Evolutionary conservation across 1,140 invertebrate species (phyloP), one percentile per base, ranked within the genome.

Genomic region (Oncopeltus fasciatus): DNA sequence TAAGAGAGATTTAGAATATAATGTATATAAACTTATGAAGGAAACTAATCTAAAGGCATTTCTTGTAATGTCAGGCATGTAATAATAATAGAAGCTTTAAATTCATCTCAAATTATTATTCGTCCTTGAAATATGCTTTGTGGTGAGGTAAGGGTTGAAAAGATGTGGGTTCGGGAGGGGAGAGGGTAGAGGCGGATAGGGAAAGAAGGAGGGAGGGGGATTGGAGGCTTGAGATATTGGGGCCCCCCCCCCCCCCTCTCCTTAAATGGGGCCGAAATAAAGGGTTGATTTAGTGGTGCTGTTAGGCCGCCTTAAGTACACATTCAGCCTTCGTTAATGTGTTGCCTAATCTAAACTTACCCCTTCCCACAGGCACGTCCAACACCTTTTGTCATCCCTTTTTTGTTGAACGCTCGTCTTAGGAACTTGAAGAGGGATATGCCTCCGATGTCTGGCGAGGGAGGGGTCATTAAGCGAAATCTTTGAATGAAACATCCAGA

Each of bases 321-420:
- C 49, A 53, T 53, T 53, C 49, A 27, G 12, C 20, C 49, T 24
- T 53, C 49, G 49, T 53, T 53, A 53, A 53, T 53, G 49, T 53
- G 49, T 53, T 24, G 24, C 49, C 49, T 53, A 53, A 53, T 53
- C 49, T 53, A 53, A 21, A 53, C 24, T 53, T 24, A 24, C 24
- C 49, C 26, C 49, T 26, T 26, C 24, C 49, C 49, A 53, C 31
- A 5, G 31, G 31, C 31, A n/a, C n/a, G 31, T 8, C 24, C 49
- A 27, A 53, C 49, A 53, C 49, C 49, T 53, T 53, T 53, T 53
- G 49, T 53, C 49, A 53, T 53, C 49, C 49, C 49, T 53, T 53
- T n/a, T 53, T 53, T 53, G 49, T 53, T 24, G 18, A 1, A 8
- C 5, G 31, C 31, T 38, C 31, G 31, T 38, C 31, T 38, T n/a